phyloP scores from a whole-genome alignment of 1,140 invertebrate species.

The Sinonovacula constricta region DNA sequence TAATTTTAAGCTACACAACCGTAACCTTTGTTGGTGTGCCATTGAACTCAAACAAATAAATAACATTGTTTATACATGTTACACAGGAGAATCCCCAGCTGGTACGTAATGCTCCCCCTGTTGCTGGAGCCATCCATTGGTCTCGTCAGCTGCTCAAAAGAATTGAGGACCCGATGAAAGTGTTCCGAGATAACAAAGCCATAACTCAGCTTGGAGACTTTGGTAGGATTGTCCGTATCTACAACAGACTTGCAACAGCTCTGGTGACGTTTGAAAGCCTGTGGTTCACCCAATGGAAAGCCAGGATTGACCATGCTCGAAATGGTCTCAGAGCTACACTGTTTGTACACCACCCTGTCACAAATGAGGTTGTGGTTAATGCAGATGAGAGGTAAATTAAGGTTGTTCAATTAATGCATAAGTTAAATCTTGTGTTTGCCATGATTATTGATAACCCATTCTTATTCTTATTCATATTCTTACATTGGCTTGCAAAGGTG shows the following conservation, averaged over 20 bases:
- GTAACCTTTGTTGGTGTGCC: neutral
- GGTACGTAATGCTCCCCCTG: slow-evolving; percentile 75
- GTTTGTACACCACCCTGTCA: slow-evolving; percentile 74
- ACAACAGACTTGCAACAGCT: slow-evolving; percentile 76
- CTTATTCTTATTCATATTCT: no score
- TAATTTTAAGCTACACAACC: neutral
- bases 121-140: slow-evolving; percentile 78
- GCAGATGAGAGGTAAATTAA: slow-evolving; percentile 75
- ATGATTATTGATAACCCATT: no score
- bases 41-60: neutral
- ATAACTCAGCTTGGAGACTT: slow-evolving; percentile 74
- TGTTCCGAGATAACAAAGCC: slow-evolving; percentile 73
- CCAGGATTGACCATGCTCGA: slow-evolving; percentile 73
- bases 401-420: neutral
- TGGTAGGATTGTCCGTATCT: slow-evolving; percentile 72
- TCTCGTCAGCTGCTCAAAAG: slow-evolving; percentile 73
- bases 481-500: no score
- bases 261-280: slow-evolving; percentile 77
- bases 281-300: slow-evolving; percentile 77
- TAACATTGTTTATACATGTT: no score
- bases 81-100: slow-evolving; percentile 71
- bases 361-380: slow-evolving; percentile 76
- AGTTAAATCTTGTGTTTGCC: no score
- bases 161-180: slow-evolving; percentile 77
- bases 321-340: slow-evolving; percentile 75